Percentiles rank a stretch among this genome's conserved stretches.
Conservation (phyloP, 1,140 invertebrate genomes). For the Dinothrombium tinctorium region DNA sequence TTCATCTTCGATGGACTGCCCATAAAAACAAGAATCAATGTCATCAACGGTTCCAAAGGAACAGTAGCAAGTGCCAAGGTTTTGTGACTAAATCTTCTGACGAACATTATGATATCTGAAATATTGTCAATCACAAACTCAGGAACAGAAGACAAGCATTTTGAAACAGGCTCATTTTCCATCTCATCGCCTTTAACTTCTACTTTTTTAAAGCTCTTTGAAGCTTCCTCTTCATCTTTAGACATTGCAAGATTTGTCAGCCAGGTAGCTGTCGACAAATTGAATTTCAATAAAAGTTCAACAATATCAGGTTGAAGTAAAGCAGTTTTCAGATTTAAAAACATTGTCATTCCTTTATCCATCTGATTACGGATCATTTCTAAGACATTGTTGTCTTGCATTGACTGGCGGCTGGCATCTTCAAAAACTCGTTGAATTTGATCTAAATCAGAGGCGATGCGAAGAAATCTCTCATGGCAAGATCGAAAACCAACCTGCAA, state of each 20-base stretch:
- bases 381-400: background rate
- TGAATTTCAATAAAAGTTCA: conserved; percentile 41
- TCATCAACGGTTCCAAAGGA: conserved; percentile 41
- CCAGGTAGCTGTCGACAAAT: conserved; percentile 57
- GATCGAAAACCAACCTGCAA: conserved; percentile 58
- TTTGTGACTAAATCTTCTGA: conserved; percentile 14
- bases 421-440: conserved; percentile 41
- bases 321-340: conserved; percentile 31
- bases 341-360: conserved; percentile 27
- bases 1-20: conserved; percentile 50
- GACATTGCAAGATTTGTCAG: conserved; percentile 44
- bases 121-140: conserved; percentile 18
- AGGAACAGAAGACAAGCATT: conserved; percentile 14
- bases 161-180: conserved; percentile 1
- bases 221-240: conserved; percentile 10
- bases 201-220: conserved; percentile 1
- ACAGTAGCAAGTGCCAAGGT: conserved; percentile 24
- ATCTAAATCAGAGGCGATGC: conserved; percentile 39
- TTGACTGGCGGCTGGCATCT: too few relatives aligned
- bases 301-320: conserved; percentile 43
- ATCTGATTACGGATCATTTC: conserved; percentile 7
- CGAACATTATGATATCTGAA: conserved; percentile 14
- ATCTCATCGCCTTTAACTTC: background rate
- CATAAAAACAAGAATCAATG: conserved; percentile 36
- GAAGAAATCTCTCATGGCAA: conserved; percentile 44